These are phyloP conservation scores for Dicranocentrus wangi DNA, from an alignment of 2,888 invertebrate genomes.

Conservation along the genomic window DNA sequence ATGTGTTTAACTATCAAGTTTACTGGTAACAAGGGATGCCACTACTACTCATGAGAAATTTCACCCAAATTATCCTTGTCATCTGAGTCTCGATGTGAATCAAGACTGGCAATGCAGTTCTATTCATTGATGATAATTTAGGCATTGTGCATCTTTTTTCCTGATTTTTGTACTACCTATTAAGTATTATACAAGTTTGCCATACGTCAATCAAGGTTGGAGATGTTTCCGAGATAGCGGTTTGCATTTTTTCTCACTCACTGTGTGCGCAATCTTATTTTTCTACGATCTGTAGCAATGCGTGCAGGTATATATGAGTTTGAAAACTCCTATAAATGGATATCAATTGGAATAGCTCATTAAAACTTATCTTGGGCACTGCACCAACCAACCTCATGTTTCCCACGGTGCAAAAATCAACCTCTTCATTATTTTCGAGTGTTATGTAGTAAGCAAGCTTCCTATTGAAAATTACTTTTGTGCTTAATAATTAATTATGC, in stretches of 20 bases:
- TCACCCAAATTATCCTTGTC: slow-evolving; percentile 22
- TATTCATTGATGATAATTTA: background rate
- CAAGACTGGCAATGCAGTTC: too few relatives aligned
- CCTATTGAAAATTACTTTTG: too few relatives aligned
- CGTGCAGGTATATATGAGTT: too few relatives aligned
- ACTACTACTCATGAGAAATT: slow-evolving; percentile 5
- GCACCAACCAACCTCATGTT: slow-evolving; percentile 17
- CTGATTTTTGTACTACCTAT: slow-evolving; percentile 14
- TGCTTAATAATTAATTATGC: too few relatives aligned
- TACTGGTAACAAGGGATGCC: too few relatives aligned
- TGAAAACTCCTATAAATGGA: too few relatives aligned
- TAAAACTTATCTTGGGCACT: slow-evolving; percentile 10
- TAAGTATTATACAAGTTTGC: background rate
- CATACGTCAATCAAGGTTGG: slow-evolving; percentile 29
- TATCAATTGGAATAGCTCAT: slow-evolving; percentile 50
- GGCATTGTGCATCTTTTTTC: slow-evolving; percentile 4
- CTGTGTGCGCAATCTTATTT: too few relatives aligned
- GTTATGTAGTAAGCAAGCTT: too few relatives aligned
- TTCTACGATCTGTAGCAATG: too few relatives aligned
- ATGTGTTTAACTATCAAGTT: too few relatives aligned
- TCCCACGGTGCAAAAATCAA: background rate
- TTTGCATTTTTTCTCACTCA: slow-evolving; percentile 1
- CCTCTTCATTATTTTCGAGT: background rate
- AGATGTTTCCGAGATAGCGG: slow-evolving; percentile 11
- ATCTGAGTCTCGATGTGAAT: slow-evolving; percentile 12